These are phyloP conservation scores for Elegia similella DNA, from an alignment of 2,888 invertebrate genomes.

Conservation along the genomic window DNA sequence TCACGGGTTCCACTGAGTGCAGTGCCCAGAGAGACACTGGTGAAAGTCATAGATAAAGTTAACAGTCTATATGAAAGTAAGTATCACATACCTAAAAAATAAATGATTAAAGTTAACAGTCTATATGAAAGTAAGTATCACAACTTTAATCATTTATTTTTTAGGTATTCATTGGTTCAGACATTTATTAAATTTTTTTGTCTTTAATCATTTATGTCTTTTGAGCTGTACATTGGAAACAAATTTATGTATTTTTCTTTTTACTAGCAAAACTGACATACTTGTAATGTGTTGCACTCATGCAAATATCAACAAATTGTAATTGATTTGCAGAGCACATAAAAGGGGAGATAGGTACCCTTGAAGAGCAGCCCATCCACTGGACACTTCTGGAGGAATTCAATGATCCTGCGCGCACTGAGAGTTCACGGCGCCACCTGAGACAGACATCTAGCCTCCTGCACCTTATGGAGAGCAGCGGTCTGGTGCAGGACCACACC, in stretches of 20 bases:
- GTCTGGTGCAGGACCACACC: constrained; percentile 82
- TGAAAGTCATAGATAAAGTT: constrained; percentile 59
- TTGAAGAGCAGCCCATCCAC: constrained; percentile 52
- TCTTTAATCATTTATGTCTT: too few relatives aligned
- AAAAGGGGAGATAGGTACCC: constrained; percentile 42
- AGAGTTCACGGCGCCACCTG: constrained; percentile 86
- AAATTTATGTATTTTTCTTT: too few relatives aligned
- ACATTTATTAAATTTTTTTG: too few relatives aligned
- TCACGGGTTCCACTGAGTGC: constrained; percentile 50
- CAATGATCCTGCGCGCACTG: constrained; percentile 75
- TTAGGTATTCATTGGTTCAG: too few relatives aligned
- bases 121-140: too few relatives aligned
- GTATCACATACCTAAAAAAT: too few relatives aligned
- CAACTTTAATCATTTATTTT: too few relatives aligned
- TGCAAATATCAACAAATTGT: background rate
- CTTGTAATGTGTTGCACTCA: too few relatives aligned
- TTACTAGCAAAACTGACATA: too few relatives aligned
- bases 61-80: constrained; percentile 65
- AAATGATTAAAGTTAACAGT: too few relatives aligned
- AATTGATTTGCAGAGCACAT: constrained; percentile 44
- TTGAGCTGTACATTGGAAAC: too few relatives aligned
- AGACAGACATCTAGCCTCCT: constrained; percentile 90
- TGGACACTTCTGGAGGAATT: constrained; percentile 49
- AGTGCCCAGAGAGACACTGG: constrained; percentile 47
- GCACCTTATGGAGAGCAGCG: constrained; percentile 83